These are phyloP conservation scores for Tanaodytes sp. DNA, from an alignment of 2,888 invertebrate genomes.

Conservation along the genomic window DNA sequence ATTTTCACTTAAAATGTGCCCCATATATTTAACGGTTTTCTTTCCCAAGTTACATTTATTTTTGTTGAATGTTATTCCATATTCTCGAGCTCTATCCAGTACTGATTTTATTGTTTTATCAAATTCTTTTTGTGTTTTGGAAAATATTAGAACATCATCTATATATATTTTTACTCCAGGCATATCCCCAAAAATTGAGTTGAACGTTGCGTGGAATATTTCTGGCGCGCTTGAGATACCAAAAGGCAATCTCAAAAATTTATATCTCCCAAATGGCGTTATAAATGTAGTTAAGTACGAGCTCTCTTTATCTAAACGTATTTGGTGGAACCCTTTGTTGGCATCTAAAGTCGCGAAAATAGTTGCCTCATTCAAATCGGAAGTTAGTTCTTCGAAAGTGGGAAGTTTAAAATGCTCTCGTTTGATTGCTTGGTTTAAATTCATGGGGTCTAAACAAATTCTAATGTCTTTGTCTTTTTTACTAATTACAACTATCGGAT, in stretches of 20 bases:
- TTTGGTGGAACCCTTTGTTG: conserved; percentile 52
- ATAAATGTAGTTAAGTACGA: conserved; percentile 55
- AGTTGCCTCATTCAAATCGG: conserved; percentile 41
- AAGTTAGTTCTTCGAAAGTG: conserved; percentile 53
- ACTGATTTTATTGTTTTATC: conserved; percentile 31
- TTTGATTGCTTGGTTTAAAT: conserved; percentile 53
- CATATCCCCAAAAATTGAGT: conserved; percentile 41
- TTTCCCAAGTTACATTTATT: conserved; percentile 41
- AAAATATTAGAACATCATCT: conserved; percentile 46
- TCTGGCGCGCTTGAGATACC: conserved; percentile 60
- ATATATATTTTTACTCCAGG: conserved; percentile 12
- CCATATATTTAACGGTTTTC: conserved; percentile 35
- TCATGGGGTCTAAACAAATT: conserved; percentile 60
- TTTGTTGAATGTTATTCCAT: conserved; percentile 43
- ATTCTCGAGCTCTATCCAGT: conserved; percentile 26
- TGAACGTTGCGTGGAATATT: conserved; percentile 54
- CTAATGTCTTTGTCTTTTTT: conserved; percentile 49
- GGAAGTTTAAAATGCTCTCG: conserved; percentile 55
- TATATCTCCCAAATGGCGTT: conserved; percentile 61
- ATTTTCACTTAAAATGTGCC: conserved; percentile 40
- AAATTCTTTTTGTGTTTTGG: conserved; percentile 29
- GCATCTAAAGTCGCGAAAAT: conserved; percentile 54
- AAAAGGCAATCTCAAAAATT: conserved; percentile 60
- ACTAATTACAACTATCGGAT: conserved; percentile 32
- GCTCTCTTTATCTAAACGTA: conserved; percentile 45